These are phyloP conservation scores for Orbicella faveolata DNA, from an alignment of 64 coral and sea anemone genomes.

Conservation along the genomic window DNA sequence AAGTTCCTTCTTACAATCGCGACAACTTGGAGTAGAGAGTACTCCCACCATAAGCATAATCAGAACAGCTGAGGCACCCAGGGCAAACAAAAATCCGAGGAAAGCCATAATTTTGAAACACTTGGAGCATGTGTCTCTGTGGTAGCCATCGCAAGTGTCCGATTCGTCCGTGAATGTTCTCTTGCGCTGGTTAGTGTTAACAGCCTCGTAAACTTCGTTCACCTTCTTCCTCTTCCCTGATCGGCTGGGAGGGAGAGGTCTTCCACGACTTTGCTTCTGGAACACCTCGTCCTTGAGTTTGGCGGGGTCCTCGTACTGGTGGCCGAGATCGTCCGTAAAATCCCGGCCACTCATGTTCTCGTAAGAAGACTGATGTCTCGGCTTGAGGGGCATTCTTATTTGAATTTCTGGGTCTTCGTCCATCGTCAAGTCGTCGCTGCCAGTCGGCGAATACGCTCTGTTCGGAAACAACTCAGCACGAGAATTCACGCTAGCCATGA, in stretches of 20 bases:
- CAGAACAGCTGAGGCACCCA: conserved; percentile 19
- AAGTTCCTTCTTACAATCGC: conserved; percentile 37
- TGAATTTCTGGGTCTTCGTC: conserved; percentile 44
- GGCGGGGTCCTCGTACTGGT: conserved; percentile 63
- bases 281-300: conserved; percentile 25
- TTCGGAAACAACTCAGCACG: conserved; percentile 48
- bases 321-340: conserved; percentile 1
- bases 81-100: background rate
- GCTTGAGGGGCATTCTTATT: conserved; percentile 15
- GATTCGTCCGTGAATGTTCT: conserved; percentile 29
- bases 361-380: conserved; percentile 54
- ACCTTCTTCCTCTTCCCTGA: conserved; percentile 41
- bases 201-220: conserved; percentile 56
- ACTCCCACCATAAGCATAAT: conserved; percentile 22
- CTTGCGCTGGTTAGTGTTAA: background rate
- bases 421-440: conserved; percentile 5
- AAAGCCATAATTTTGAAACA: conserved; percentile 6
- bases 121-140: background rate
- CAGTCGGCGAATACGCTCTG: conserved; percentile 40
- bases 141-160: background rate
- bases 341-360: conserved; percentile 50
- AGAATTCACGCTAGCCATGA: conserved; percentile 63
- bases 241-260: background rate
- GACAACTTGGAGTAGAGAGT: background rate
- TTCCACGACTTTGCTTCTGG: background rate